These are phyloP conservation scores for Agonum fuliginosum DNA, from an alignment of 2,888 invertebrate genomes.

Conservation along the genomic window DNA sequence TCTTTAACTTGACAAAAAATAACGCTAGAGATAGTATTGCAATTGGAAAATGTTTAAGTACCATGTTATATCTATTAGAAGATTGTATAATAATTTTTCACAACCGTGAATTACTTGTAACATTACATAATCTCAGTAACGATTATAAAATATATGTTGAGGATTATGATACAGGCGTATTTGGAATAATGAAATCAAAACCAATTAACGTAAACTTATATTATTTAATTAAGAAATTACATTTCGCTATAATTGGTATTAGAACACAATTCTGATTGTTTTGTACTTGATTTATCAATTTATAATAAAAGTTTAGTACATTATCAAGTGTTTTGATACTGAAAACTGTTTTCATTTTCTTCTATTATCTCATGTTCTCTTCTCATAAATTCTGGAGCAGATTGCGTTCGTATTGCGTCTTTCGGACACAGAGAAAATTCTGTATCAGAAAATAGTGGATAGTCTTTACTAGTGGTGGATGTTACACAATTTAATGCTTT, in stretches of 20 bases:
- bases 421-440: slow-evolving; percentile 15
- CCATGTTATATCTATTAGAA: no score
- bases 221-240: background rate
- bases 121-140: no score
- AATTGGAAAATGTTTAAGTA: no score
- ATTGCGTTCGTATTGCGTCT: slow-evolving; percentile 19
- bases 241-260: background rate
- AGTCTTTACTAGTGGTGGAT: slow-evolving; percentile 20
- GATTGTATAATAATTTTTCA: no score
- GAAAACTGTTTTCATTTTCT: slow-evolving; percentile 8
- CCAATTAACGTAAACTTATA: no score
- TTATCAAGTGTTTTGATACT: slow-evolving; percentile 41
- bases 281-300: slow-evolving; percentile 36
- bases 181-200: no score
- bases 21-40: no score
- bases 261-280: background rate
- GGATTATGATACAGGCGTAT: no score
- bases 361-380: background rate
- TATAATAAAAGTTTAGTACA: slow-evolving; percentile 25
- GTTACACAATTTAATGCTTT: slow-evolving; percentile 8
- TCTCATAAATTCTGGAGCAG: slow-evolving; percentile 37
- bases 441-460: background rate
- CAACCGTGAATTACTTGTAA: no score
- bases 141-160: slow-evolving; percentile 12
- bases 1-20: no score